Evolutionary conservation across 2,797 vertebrate genomes (phyloP).

Genomic region (Florisuga fusca): DNA sequence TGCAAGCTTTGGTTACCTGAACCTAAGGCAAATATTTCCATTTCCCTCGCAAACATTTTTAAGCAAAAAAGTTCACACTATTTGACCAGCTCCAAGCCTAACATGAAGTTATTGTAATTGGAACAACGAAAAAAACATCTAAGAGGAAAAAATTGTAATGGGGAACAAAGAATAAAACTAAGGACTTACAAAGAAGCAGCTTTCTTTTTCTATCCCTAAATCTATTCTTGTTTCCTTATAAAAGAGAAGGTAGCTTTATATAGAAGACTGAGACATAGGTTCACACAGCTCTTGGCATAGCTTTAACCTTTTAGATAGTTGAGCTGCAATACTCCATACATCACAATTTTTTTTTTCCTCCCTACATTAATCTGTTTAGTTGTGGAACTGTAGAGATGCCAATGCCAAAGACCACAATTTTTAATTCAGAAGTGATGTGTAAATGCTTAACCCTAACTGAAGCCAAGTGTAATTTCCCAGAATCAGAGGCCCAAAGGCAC

Average conservation of each 20-base stretch:
- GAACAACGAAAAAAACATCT: constrained; percentile 2
- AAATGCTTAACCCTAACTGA: not conserved
- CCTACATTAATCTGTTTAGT: not conserved
- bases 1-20: not conserved
- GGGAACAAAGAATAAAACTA: not conserved
- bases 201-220: not conserved
- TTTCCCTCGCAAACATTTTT: constrained; percentile 45
- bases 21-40: constrained; percentile 52
- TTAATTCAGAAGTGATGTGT: not conserved
- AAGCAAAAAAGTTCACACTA: constrained; percentile 44
- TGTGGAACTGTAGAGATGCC: not conserved
- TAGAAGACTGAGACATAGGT: not conserved
- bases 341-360: not conserved
- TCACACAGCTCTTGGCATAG: not conserved
- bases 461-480: not conserved
- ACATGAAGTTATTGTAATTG: constrained; percentile 39
- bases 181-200: not conserved
- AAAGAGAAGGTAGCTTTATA: not conserved
- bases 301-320: not conserved
- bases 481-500: not conserved
- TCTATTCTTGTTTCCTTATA: not conserved
- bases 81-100: constrained; percentile 46
- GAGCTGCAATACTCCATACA: not conserved
- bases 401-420: not conserved
- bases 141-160: not conserved